Conservation (phyloP, 2,888 invertebrate genomes). For the Amiota minor region DNA sequence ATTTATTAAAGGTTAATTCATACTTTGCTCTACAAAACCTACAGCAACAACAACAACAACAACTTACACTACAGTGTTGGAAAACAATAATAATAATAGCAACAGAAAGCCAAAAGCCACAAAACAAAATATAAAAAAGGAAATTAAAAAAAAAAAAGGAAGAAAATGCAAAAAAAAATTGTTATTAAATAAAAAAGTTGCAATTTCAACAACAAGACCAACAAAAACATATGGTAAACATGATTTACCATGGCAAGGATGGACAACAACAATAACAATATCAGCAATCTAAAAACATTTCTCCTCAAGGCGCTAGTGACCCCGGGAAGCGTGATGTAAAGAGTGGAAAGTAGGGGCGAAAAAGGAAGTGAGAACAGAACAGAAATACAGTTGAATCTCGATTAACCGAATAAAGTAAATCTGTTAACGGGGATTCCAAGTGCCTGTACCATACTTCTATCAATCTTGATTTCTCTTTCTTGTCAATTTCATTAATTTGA, state of each 20-base stretch:
- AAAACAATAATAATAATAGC: constrained; percentile 53
- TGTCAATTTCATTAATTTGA: too few relatives aligned
- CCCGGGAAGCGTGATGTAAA: too few relatives aligned
- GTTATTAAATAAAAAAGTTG: constrained; percentile 4
- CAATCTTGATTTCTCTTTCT: too few relatives aligned
- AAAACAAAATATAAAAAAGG: constrained; percentile 13
- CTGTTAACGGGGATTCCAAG: too few relatives aligned
- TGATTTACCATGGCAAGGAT: constrained; percentile 23
- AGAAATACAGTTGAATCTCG: background rate
- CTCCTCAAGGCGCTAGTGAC: too few relatives aligned
- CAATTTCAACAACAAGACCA: constrained; percentile 21
- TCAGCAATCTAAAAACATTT: too few relatives aligned
- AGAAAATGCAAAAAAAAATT: constrained; percentile 30
- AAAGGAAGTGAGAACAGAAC: too few relatives aligned
- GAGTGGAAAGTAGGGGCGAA: too few relatives aligned
- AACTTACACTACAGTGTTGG: too few relatives aligned
- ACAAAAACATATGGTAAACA: constrained; percentile 31
- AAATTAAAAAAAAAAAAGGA: constrained; percentile 30
- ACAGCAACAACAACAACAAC: constrained; percentile 25
- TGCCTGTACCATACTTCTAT: too few relatives aligned
- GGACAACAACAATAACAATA: too few relatives aligned
- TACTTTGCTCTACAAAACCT: constrained; percentile 48
- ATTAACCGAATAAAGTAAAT: too few relatives aligned
- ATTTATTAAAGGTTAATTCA: constrained; percentile 19
- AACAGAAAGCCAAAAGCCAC: constrained; percentile 33